A percentile compares a stretch with the other conserved stretches of the same genome.
Evolutionary conservation across 2,888 invertebrate species (phyloP).

Genomic region (Sinhomidia bicolor): DNA sequence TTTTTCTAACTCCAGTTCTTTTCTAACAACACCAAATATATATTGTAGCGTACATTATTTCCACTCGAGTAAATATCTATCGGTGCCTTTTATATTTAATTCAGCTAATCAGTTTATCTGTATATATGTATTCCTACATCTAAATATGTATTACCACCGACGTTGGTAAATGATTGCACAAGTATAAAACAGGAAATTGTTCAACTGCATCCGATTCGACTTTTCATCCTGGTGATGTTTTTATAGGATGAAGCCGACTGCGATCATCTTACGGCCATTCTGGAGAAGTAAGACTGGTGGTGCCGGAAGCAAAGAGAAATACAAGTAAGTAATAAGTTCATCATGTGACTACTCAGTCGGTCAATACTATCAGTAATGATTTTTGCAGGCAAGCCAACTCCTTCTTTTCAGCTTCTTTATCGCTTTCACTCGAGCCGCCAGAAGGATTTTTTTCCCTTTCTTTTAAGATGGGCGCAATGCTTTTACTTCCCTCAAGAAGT

Average conservation of each 20-base stretch:
- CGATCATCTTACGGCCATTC: constrained; percentile 70
- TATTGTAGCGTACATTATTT: too few species aligned
- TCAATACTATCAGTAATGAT: constrained; percentile 66
- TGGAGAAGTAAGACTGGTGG: constrained; percentile 64
- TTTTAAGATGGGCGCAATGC: constrained; percentile 34
- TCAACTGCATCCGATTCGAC: neutral
- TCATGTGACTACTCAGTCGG: constrained; percentile 67
- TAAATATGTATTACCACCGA: too few species aligned
- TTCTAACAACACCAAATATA: too few species aligned
- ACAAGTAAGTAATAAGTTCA: constrained; percentile 63
- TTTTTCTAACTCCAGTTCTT: too few species aligned
- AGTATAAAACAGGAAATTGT: neutral
- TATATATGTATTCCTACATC: too few species aligned
- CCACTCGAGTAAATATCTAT: too few species aligned
- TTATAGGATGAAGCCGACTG: constrained; percentile 20
- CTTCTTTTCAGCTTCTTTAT: constrained; percentile 17
- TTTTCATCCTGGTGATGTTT: neutral
- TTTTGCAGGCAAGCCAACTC: constrained; percentile 43
- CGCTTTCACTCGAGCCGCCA: neutral
- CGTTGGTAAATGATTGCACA: too few species aligned
- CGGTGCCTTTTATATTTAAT: too few species aligned
- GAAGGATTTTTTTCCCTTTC: neutral
- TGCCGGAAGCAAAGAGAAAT: constrained; percentile 70
- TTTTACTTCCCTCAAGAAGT: constrained; percentile 62
- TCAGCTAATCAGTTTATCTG: too few species aligned